Conservation (phyloP, 92 coral and sea anemone genomes). For the Ricordea florida region DNA sequence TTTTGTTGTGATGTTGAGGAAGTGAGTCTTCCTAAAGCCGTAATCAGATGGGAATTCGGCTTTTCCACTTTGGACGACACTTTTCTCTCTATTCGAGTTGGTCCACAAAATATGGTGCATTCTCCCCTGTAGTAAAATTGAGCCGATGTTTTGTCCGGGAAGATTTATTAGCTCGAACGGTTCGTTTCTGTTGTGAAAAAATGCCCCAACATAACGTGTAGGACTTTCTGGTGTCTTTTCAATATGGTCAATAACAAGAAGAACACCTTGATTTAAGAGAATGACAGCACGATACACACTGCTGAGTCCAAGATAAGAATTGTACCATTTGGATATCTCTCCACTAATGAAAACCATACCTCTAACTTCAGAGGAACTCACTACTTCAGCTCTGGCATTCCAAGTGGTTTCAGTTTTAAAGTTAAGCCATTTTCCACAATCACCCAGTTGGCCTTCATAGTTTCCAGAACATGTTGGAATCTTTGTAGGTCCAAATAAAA, state of each 20-base stretch:
- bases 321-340: constrained; percentile 76
- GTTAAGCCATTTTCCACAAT: constrained; percentile 61
- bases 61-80: constrained; percentile 15
- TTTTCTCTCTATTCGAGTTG: constrained; percentile 18
- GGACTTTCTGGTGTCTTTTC: constrained; percentile 31
- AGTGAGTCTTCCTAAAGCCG: constrained; percentile 56
- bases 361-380: constrained; percentile 51
- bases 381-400: constrained; percentile 72
- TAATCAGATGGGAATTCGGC: constrained; percentile 25
- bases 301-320: constrained; percentile 44
- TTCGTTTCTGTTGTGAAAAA: constrained; percentile 77
- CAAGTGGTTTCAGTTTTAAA: constrained; percentile 33
- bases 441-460: constrained; percentile 84
- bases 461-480: constrained; percentile 27
- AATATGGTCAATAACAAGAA: constrained; percentile 74
- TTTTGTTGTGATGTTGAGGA: constrained; percentile 62
- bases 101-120: constrained; percentile 40
- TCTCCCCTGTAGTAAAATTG: constrained; percentile 18
- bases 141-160: constrained; percentile 22
- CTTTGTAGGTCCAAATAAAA: constrained; percentile 67
- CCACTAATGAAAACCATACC: constrained; percentile 74
- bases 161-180: constrained; percentile 25
- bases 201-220: constrained; percentile 66
- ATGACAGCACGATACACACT: constrained; percentile 69
- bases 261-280: constrained; percentile 50